phyloP scores from a whole-genome alignment of 1,140 invertebrate species.

The Ostrea edulis region DNA sequence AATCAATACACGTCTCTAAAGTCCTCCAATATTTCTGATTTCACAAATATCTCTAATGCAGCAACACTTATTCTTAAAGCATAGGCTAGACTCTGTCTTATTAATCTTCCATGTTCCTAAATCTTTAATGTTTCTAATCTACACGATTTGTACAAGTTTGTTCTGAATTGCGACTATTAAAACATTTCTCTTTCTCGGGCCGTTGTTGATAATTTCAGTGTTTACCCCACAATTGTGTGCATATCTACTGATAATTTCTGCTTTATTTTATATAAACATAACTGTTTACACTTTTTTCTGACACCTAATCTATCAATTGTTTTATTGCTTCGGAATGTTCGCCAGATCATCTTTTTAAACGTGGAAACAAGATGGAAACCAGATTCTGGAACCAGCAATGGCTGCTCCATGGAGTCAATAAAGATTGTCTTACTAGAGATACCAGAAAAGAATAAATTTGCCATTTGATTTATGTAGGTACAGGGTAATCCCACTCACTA shows the following conservation, averaged over 20 bases:
- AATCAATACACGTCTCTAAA: slow-evolving; percentile 28
- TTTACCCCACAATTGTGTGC: slow-evolving; percentile 12
- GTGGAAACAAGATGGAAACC: slow-evolving; percentile 10
- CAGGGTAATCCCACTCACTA: not conserved
- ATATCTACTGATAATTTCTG: slow-evolving; percentile 8
- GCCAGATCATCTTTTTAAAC: not conserved
- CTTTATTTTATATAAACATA: slow-evolving; percentile 40
- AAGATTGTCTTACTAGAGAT: slow-evolving; percentile 15
- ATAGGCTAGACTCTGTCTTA: slow-evolving; percentile 24
- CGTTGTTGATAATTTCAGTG: not conserved
- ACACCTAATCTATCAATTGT: slow-evolving; percentile 36
- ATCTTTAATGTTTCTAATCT: not conserved
- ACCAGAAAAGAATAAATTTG: slow-evolving; percentile 7
- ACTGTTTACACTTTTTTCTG: slow-evolving; percentile 26
- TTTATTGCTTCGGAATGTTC: slow-evolving; percentile 24
- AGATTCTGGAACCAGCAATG: slow-evolving; percentile 1
- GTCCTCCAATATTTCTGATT: slow-evolving; percentile 32
- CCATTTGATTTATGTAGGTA: not conserved
- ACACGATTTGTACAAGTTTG: not conserved
- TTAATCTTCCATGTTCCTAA: not conserved
- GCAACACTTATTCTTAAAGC: slow-evolving; percentile 2
- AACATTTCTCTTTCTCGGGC: not conserved
- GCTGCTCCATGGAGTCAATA: not conserved
- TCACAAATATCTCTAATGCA: slow-evolving; percentile 29
- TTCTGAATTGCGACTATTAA: not conserved